Base-by-base conservation (phyloP, 2,113 vertebrate species). In the Rhinoderma darwinii region DNA sequence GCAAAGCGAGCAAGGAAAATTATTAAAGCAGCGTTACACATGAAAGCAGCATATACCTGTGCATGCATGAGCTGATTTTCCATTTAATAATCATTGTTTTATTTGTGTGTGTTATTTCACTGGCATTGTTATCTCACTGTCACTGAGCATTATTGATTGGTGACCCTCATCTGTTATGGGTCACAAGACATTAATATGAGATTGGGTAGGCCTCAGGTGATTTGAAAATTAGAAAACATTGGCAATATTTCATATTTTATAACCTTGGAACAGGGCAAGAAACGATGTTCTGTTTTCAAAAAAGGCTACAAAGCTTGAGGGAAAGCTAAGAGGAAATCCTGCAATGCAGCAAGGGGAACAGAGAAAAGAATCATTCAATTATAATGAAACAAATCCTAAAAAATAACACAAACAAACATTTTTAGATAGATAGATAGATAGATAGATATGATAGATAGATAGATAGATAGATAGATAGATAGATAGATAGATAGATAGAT, bases 101-200 rank as follows among this genome's bases (percentile, higher is more conserved):
- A 10, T 61, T 43, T 81, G 5, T 41, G 56, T 25, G 25, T 74
- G 47, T 39, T 32, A 63, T 82, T 63, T 63, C 22, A 12, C 22
- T 8, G 3, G 59, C 61, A 25, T 44, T 66, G 56, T 56, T 82
- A 63, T 66, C 14, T 72, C n/a, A n/a, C 25, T 44, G 79, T 6
- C 79, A 63, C 14, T 63, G 56, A 41, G 37, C 54, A 30, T 20
- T 82, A 82, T 61, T 44, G 79, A 82, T 82, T 82, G 20, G 37
- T 82, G 79, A 82, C 51, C 79, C 68, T 39, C 59, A 82, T 82
- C 79, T 82, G 51, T 82, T 63, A 43, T 66, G 79, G 79, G 59
- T 82, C 79, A 82, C n/a, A 66, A 44, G 39, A 30, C 39, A 82
- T 82, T 82, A 82, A 82, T 82, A 66, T 44, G n/a, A 63, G 56